Base-by-base conservation (phyloP, 37 sponge, comb jelly and placozoan species). In the Halichondria panicea region DNA sequence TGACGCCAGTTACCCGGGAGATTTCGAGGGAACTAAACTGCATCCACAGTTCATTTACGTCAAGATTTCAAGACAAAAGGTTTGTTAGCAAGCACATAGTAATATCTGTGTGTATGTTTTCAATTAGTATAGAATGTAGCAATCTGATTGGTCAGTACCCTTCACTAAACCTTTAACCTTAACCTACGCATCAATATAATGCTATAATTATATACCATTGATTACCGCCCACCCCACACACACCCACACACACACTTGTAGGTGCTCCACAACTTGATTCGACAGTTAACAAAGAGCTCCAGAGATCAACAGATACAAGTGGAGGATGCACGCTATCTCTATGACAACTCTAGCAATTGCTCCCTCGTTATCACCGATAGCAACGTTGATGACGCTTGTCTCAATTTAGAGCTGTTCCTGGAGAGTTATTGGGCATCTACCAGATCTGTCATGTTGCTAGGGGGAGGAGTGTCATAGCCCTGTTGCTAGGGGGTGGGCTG, bases 351-450 rank as follows among this genome's bases (percentile, higher is more conserved):
- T n/a, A 63, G 60, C 58, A 34, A 35, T 30, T 86, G 52, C 25
- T 78, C 79, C 22, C 80, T 79, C 32, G 33, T 78, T 9, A 54
- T 86, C 54, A 68, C 60, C 2, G 86, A 86, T 44, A 86, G 74
- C 66, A 72, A 78, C 43, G 52, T 86, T 25, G 86, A 86, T 25
- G 86, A 78, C 59, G 86, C 86, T 24, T 66, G 69, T 22, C 80
- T 73, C 52, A 78, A 38, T 25, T 61, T 86, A 59, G 86, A 86
- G 38, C 75, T 86, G 18, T 86, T 86, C 43, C 57, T 86, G 32
- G 86, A 86, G 72, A 73, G 86, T 42, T 86, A 86, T 58, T 86
- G 86, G 86, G 80, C 71, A 37, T 59, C 67, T 2, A 86, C 86
- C 13, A 40, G 82, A 4, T 81, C 82, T 30, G 72, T 81, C 52